Percentiles rank a stretch among this genome's conserved stretches.
Evolutionary conservation across 2,113 vertebrate species (phyloP).

Genomic region (Acrocephalus arundinaceus): DNA sequence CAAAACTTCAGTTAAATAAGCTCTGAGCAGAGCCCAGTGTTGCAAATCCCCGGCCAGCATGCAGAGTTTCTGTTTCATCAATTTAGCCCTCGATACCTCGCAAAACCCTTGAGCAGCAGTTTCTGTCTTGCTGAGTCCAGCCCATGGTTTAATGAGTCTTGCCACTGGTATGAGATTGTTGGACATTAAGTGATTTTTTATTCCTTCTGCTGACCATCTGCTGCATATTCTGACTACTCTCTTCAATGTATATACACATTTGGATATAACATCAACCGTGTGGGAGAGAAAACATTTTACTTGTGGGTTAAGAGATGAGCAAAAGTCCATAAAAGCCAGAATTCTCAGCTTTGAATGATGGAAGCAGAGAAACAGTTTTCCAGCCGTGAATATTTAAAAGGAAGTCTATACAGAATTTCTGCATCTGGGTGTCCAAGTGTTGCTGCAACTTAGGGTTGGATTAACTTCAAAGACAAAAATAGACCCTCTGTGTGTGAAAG

Average conservation of each 20-base stretch:
- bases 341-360: not conserved
- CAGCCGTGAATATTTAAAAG: slow-evolving; percentile 56
- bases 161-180: not conserved
- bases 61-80: slow-evolving; percentile 9
- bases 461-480: slow-evolving; percentile 69
- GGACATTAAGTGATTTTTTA: slow-evolving; percentile 7
- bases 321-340: not conserved
- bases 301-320: not conserved
- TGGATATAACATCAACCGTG: not conserved
- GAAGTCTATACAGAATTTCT: slow-evolving; percentile 47
- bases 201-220: slow-evolving; percentile 19
- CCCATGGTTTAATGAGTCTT: slow-evolving; percentile 20
- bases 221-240: not conserved
- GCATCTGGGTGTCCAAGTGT: slow-evolving; percentile 67
- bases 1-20: not conserved
- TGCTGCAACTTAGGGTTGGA: slow-evolving; percentile 42
- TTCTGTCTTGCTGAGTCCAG: slow-evolving; percentile 32
- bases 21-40: not conserved
- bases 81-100: not conserved
- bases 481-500: slow-evolving; percentile 50
- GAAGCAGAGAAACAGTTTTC: not conserved
- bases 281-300: not conserved
- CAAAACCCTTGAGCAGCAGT: slow-evolving; percentile 2
- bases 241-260: not conserved
- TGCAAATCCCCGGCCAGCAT: not conserved